Evolutionary conservation across 2,888 invertebrate species (phyloP), one percentile per base, ranked within the genome.

Genomic region (Drosophila barbarae): DNA sequence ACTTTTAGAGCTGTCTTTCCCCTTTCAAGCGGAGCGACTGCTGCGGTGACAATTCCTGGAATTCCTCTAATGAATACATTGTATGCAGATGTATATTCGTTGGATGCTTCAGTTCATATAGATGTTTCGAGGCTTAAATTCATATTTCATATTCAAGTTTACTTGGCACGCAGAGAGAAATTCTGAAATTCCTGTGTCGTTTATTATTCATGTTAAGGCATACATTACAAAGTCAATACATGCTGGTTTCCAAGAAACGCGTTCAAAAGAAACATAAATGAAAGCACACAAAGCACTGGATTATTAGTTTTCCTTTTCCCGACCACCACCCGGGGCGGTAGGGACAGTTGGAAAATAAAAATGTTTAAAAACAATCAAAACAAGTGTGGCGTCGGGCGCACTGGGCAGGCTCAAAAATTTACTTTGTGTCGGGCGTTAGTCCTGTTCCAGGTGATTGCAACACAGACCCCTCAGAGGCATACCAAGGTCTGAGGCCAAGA

Each of bases 221-320:
- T 30, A 56, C n/a, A 56, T 51, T 51, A 38, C 23, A 13, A 38
- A 13, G 38, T 38, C 12, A 21, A 36, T 34, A 28, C 52, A 18
- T 12, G 49, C 18, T 38, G 18, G 10, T n/a, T 34, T 55, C 64
- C 30, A 13, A 56, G 57, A 44, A 58, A 41, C 53, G 10, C 50
- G 39, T 59, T 23, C 56, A 57, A 58, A 42, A 32, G 63, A 47
- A 73, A 69, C 38, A 38, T 34, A 54, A 54, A 34, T 28, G 32
- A 54, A 57, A 51, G 12, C 34, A 10, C 30, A 59, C 39, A 68
- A 68, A 55, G 47, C 36, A 30, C 32, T 42, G 34, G 38, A 66
- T 71, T 54, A 39, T 65, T 63, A 65, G 57, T 60, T 73, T 46
- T 58, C 28, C 12, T 9, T 18, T 28, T 53, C 13, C 15, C n/a